A percentile compares a stretch with the other conserved stretches of the same genome.
phyloP scores from a whole-genome alignment of 1,140 invertebrate species.

The Lamellibrachia luymesi region DNA sequence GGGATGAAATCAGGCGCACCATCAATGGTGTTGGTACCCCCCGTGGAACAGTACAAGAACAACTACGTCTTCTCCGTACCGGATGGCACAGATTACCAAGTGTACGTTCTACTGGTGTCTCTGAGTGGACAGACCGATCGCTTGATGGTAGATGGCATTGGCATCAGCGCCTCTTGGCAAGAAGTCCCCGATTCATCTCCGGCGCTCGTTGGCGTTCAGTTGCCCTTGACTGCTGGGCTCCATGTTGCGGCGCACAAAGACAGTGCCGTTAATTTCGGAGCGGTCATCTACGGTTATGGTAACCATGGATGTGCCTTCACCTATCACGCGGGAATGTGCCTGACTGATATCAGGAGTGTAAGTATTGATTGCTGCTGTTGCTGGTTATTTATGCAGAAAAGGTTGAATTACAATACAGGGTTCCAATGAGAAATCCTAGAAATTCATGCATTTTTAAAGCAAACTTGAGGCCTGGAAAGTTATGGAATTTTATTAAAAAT shows the following conservation, averaged over 20 bases:
- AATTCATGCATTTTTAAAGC: too few species aligned
- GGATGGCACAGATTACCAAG: neutral
- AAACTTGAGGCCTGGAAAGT: too few species aligned
- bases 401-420: too few species aligned
- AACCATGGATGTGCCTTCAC: neutral
- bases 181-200: neutral
- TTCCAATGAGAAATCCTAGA: too few species aligned
- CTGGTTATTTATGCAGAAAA: neutral
- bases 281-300: neutral
- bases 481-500: too few species aligned
- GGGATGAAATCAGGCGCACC: neutral
- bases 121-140: neutral
- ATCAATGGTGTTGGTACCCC: conserved; percentile 2
- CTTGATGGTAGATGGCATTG: neutral
- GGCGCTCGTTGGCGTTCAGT: neutral
- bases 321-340: neutral
- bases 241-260: neutral
- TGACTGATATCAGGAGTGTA: neutral
- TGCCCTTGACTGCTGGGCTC: neutral
- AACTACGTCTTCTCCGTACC: neutral
- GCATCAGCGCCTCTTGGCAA: neutral
- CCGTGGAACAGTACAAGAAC: neutral
- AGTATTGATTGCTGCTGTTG: neutral
- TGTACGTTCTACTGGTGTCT: neutral
- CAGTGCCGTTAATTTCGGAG: neutral